Base-by-base conservation (phyloP, 2,888 invertebrate species). In the Drosophila buzzatii region DNA sequence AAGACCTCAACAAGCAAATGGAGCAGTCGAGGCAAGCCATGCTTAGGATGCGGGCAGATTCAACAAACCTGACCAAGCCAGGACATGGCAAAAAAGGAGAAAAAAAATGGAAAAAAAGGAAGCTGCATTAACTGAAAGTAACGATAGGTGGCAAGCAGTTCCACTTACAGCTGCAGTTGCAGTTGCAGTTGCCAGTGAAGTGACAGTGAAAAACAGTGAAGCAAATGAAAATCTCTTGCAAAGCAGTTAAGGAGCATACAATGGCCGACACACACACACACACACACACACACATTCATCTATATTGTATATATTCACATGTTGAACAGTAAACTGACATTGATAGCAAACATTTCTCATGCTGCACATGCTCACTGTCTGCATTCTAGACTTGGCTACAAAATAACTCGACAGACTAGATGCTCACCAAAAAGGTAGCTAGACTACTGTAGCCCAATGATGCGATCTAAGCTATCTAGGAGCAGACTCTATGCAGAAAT, bases 1-100 rank as follows among this genome's bases (percentile, higher is more conserved):
- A 53, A 71, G 56, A 23, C 20, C 53, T 20, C 53, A 55, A 37
- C 44, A 58, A 18, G 53, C 53, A 39, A 53, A 23, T 37, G 16
- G 4, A 53, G 52, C 23, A 16, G 8, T 16, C 23, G 16, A 45
- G 20, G 23, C 45, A 23, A 23, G 45, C 23, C 16, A 1, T 16
- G 45, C 23, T 53, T 8, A 14, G 53, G 16, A 53, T 53, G 37
- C 23, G 53, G 53, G 37, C 14, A 14, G 37, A 20, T 10, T n/a
- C 37, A 53, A n/a, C n/a, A 33, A 18, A 49, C 49, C 23, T 45
- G 45, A 45, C 45, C 45, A 45, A 6, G 23, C 10, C 42, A 20
- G 7, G 20, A 6, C 18, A 18, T 5, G 12, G 10, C 49, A n/a
- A n/a, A 9, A 31, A 9, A 39, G 10, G 12, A 10, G 10, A 35